phyloP scores from a whole-genome alignment of 1,140 invertebrate species.

The Thaumatotibia leucotreta region DNA sequence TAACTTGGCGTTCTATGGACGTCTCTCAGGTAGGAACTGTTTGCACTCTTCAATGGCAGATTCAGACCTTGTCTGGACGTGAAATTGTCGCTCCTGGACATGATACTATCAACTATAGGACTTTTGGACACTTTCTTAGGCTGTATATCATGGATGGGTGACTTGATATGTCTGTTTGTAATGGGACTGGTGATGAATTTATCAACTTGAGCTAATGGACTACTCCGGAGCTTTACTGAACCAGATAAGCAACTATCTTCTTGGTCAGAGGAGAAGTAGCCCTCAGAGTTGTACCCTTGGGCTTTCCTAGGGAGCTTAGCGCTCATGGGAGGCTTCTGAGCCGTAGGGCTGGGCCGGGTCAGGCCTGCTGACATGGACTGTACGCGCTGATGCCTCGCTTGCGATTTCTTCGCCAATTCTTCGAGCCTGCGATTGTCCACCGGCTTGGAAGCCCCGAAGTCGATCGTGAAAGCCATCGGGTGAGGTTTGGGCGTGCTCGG shows the following conservation, averaged over 20 bases:
- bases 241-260: constrained; percentile 74
- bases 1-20: constrained; percentile 61
- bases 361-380: constrained; percentile 79
- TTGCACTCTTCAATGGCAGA: constrained; percentile 70
- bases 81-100: constrained; percentile 73
- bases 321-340: constrained; percentile 78
- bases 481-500: constrained; percentile 58
- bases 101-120: constrained; percentile 74
- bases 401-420: constrained; percentile 82
- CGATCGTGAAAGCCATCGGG: constrained; percentile 82
- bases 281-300: constrained; percentile 82
- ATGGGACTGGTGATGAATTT: constrained; percentile 42
- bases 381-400: constrained; percentile 82
- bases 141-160: constrained; percentile 47
- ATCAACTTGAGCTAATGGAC: constrained; percentile 51
- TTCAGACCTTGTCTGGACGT: constrained; percentile 63
- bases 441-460: constrained; percentile 80
- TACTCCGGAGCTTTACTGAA: constrained; percentile 55
- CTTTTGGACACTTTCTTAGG: constrained; percentile 68
- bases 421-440: constrained; percentile 80
- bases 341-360: constrained; percentile 44
- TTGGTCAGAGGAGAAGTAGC: constrained; percentile 83
- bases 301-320: constrained; percentile 77
- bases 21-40: constrained; percentile 68
- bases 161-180: constrained; percentile 51